Evolutionary conservation across 2,888 invertebrate genomes (phyloP).

Genomic region (Hyposoter didymator): DNA sequence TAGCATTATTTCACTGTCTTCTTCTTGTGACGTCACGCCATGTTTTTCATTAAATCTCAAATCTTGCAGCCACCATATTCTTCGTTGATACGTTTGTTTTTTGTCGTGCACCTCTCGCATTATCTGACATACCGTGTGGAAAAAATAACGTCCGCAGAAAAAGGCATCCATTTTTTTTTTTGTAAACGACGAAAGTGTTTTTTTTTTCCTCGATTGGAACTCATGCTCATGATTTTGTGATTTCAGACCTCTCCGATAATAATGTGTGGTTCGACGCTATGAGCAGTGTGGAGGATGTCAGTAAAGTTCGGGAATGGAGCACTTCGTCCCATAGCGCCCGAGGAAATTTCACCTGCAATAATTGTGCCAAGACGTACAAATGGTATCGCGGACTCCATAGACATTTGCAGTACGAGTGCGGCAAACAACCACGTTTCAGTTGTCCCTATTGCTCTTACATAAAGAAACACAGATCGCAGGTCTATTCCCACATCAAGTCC

Average conservation of each 20-base stretch:
- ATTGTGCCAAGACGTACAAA: slow-evolving; percentile 78
- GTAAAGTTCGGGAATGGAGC: slow-evolving; percentile 17
- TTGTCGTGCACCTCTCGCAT: background rate
- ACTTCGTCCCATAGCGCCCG: slow-evolving; percentile 20
- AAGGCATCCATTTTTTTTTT: too few relatives aligned
- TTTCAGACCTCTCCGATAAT: slow-evolving; percentile 54
- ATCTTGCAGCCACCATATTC: background rate
- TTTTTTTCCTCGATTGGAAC: background rate
- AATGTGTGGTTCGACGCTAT: slow-evolving; percentile 27
- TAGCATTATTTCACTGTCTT: background rate
- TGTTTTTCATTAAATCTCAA: background rate
- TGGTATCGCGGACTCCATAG: slow-evolving; percentile 76
- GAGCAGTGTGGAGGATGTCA: background rate
- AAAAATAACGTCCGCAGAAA: background rate
- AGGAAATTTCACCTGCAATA: slow-evolving; percentile 69
- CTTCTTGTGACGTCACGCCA: background rate
- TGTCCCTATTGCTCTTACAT: slow-evolving; percentile 79
- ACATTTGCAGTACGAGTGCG: slow-evolving; percentile 82
- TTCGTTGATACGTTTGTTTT: background rate
- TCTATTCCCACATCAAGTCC: slow-evolving; percentile 77
- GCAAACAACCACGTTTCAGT: slow-evolving; percentile 79
- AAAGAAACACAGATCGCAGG: slow-evolving; percentile 76
- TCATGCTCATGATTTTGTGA: slow-evolving; percentile 39
- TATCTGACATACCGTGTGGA: background rate
- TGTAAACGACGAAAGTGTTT: background rate